Evolutionary conservation across 2,888 invertebrate species (phyloP).

Genomic region (Neoscelio sp.): DNA sequence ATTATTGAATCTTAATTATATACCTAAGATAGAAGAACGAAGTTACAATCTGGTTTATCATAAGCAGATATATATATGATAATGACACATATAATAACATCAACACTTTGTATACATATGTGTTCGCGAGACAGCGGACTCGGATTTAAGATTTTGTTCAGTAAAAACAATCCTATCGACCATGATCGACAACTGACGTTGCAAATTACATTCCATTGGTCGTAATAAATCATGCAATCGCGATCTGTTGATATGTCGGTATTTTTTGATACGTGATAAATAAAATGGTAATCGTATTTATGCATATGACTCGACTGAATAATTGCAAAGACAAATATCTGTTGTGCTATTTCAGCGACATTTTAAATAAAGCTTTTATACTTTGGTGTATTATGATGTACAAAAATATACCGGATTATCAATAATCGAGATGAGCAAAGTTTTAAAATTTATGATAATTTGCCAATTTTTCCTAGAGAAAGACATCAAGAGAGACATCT

Average conservation of each 20-base stretch:
- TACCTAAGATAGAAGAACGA: no score
- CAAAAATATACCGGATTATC: conserved; percentile 26
- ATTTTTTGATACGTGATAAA: conserved; percentile 20
- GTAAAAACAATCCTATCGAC: no score
- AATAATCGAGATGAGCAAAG: conserved; percentile 27
- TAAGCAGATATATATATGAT: no score
- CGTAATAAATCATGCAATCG: conserved; percentile 18
- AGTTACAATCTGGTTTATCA: no score
- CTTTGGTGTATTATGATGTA: conserved; percentile 4
- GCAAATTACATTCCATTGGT: conserved; percentile 3
- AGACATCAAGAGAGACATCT: conserved; percentile 11
- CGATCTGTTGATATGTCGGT: conserved; percentile 28
- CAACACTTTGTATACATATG: no score
- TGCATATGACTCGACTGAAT: conserved; percentile 31
- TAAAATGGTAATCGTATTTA: conserved; percentile 38
- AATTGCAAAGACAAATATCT: conserved; percentile 32
- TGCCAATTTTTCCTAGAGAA: conserved; percentile 17
- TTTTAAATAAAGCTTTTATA: conserved; percentile 39
- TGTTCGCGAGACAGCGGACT: no score
- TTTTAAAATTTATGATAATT: conserved; percentile 32
- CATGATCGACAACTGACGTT: background rate
- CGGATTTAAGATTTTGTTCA: no score
- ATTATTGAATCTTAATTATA: no score
- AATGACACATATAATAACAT: no score
- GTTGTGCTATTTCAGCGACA: conserved; percentile 13